Base-by-base conservation (phyloP, 2,113 vertebrate species). In the Cryptoleucopteryx plumbea region DNA sequence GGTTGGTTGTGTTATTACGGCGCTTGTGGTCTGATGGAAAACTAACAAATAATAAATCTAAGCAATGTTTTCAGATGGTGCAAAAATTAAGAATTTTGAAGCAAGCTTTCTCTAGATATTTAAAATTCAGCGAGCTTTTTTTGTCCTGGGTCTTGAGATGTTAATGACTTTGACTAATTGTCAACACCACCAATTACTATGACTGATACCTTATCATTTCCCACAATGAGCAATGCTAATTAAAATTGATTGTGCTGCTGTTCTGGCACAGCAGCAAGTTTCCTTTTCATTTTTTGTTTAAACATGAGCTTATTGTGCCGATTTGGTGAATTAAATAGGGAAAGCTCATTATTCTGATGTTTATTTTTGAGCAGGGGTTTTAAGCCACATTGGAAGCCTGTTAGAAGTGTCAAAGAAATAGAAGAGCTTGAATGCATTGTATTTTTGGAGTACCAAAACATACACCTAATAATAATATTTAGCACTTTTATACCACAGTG, bases 121-220 rank as follows among this genome's bases (percentile, higher is more conserved):
- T 97, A 90, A 96, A 97, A 97, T 98, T 96, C 95, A 97, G 86
- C 5, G 61, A 96, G 53, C 53, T 94, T 96, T 89, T 97, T 96
- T 96, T 78, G 95, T 98, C 96, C 95, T 92, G 96, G 83, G 97
- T 98, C 97, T 98, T 96, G 93, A 98, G 97, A 98, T 98, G 98
- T 98, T 98, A 98, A 98, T 98, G 96, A 97, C 95, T 97, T 98
- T 98, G 98, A 98, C 98, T 98, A 98, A 98, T 98, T 98, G 98
- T 98, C 98, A 98, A 97, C 98, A 98, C 97, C 97, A 96, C 97
- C 98, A 98, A 97, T 98, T 98, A 98, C 97, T 97, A 95, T 98
- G 96, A 98, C 98, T 98, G 98, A 98, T 98, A 98, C 98, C 97
- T 98, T 98, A 99, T 98, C 98, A 98, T 98, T 98, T 98, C 96